phyloP scores from a whole-genome alignment of 2,888 invertebrate genomes.

The Alentia gelatinosa region DNA sequence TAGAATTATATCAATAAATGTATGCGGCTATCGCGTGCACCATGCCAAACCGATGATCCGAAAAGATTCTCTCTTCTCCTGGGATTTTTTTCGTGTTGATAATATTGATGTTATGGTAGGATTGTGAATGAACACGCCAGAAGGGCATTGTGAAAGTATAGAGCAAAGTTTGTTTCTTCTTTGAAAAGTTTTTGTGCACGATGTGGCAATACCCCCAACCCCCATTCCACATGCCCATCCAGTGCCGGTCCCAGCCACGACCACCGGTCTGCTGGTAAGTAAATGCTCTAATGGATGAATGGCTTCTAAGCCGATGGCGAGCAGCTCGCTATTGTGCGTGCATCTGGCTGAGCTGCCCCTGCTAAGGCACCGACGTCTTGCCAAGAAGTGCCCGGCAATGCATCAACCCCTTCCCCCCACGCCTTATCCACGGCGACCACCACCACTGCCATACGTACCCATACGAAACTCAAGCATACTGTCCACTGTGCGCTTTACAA shows the following conservation, averaged over 20 bases:
- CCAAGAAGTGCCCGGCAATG: not conserved
- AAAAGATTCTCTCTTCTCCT: no score
- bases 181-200: not conserved
- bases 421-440: not conserved
- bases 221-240: not conserved
- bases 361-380: no score
- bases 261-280: not conserved
- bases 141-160: not conserved
- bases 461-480: no score
- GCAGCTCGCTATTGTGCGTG: not conserved
- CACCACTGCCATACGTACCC: no score
- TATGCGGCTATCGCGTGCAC: not conserved
- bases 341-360: not conserved
- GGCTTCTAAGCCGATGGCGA: not conserved
- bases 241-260: not conserved
- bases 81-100: no score
- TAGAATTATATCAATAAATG: conserved; percentile 4
- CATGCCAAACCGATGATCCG: not conserved
- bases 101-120: not conserved
- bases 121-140: conserved; percentile 2
- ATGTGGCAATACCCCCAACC: not conserved
- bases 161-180: not conserved
- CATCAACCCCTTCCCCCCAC: not conserved
- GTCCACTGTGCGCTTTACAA: no score
- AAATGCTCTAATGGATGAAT: not conserved